Base-by-base conservation (phyloP, 2,797 vertebrate genomes). In the Haliaeetus vocifer region DNA sequence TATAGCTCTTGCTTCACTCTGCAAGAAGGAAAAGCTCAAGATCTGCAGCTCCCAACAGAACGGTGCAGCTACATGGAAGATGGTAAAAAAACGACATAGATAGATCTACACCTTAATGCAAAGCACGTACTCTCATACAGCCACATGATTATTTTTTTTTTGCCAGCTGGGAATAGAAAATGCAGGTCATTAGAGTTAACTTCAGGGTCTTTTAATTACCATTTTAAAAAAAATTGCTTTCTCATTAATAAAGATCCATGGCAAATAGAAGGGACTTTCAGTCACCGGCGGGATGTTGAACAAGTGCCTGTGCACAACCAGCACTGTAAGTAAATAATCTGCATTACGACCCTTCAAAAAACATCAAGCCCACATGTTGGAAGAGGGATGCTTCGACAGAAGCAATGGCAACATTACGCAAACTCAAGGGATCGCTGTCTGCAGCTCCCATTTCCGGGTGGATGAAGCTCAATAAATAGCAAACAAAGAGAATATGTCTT, bases 201-300 rank as follows among this genome's bases (percentile, higher is more conserved):
- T 33, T 40, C 19, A 56, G 38, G 29, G 23, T 45, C 9, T 26
- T 44, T 25, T 25, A 71, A 80, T 47, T 75, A 42, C 20, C 20
- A n/a, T 35, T 15, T 61, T 61, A 53, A 59, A 37, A 37, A 50
- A n/a, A 28, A 73, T 52, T 49, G 13, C 10, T 35, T 77, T 44
- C 28, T 68, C 31, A 42, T 73, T 56, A 85, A 81, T 71, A 70
- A 82, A 84, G 61, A 85, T 61, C 59, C 44, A 29, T 4, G 7
- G 47, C 26, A 68, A 95, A 68, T 2, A 79, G 45, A 52, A 49
- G 38, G 13, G 70, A 52, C 17, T 28, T 55, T 19, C 25, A 31
- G 0, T 13, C 75, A 22, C 29, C 1, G 1, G 13, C 1, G 1
- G 56, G 31, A 70, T 4, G 5, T 3, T 40, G 40, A 79, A 28